Conservation (phyloP, 2,113 vertebrate genomes). For the Calidris pugnax region DNA sequence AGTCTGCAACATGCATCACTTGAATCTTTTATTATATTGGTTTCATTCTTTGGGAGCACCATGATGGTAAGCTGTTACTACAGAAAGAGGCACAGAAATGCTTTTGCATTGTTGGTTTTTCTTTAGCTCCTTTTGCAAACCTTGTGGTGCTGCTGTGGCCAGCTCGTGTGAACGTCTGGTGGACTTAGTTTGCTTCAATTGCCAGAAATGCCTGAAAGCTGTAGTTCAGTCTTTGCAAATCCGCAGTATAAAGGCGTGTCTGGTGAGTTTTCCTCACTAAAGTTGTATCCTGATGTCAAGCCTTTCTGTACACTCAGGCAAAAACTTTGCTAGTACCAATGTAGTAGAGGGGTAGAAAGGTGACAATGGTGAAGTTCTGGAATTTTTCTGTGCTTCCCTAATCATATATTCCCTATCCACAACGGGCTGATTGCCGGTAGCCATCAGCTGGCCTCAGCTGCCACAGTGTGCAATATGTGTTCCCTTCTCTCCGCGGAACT, state of each 20-base stretch:
- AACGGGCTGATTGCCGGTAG: not conserved
- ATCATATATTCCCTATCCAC: accelerated
- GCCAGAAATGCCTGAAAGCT: not conserved
- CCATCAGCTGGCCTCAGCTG: not conserved
- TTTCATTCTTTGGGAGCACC: not conserved
- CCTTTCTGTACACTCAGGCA: not conserved
- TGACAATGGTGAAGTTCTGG: not conserved
- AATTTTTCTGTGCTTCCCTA: not conserved
- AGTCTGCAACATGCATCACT: not conserved
- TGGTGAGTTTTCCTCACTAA: not conserved
- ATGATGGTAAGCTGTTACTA: not conserved
- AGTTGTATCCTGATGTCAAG: not conserved
- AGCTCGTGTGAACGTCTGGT: not conserved
- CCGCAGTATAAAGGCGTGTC: not conserved
- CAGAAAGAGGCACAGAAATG: not conserved
- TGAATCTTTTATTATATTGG: not conserved
- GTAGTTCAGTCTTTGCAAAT: not conserved
- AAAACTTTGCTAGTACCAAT: not conserved
- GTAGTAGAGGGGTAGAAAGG: not conserved
- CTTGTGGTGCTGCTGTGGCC: not conserved
- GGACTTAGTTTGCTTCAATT: not conserved
- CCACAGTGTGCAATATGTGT: accelerated
- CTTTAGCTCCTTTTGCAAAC: not conserved
- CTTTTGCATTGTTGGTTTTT: not conserved
- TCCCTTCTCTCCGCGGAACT: not conserved